A percentile compares a stretch with the other conserved stretches of the same genome.
These are phyloP conservation scores for Achroia grisella DNA, from an alignment of 1,140 invertebrate genomes.

Conservation along the genomic window DNA sequence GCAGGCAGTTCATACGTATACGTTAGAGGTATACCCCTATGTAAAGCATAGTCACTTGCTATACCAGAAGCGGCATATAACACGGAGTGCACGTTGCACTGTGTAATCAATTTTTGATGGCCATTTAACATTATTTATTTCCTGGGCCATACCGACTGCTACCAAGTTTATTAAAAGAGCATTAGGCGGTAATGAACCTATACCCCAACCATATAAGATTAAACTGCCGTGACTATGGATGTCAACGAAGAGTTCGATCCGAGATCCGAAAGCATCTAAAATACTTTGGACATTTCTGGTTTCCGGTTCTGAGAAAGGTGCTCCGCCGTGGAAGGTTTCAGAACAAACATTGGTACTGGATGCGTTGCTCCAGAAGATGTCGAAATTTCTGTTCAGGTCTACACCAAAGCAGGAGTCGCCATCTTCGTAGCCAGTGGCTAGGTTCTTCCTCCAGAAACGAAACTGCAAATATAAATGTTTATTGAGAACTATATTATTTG, in stretches of 20 bases:
- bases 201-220: slow-evolving; percentile 70
- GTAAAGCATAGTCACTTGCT: slow-evolving; percentile 26
- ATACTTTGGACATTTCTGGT: slow-evolving; percentile 70
- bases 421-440: slow-evolving; percentile 27
- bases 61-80: slow-evolving; percentile 20
- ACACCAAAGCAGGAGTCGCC: slow-evolving; percentile 45
- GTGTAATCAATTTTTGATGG: slow-evolving; percentile 26
- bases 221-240: slow-evolving; percentile 81
- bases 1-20: slow-evolving; percentile 19
- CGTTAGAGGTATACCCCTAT: slow-evolving; percentile 11
- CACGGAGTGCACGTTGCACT: slow-evolving; percentile 24
- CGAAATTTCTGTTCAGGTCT: slow-evolving; percentile 50
- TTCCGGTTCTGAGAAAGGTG: slow-evolving; percentile 81
- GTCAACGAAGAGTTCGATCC: slow-evolving; percentile 73
- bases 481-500: no score
- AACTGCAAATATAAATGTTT: slow-evolving; percentile 31
- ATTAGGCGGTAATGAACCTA: slow-evolving; percentile 28
- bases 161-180: slow-evolving; percentile 23
- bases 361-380: slow-evolving; percentile 75
- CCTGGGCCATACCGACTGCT: slow-evolving; percentile 31
- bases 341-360: slow-evolving; percentile 76
- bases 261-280: slow-evolving; percentile 48
- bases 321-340: slow-evolving; percentile 77
- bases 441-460: slow-evolving; percentile 40
- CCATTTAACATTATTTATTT: slow-evolving; percentile 36